phyloP scores from a whole-genome alignment of 2,888 invertebrate genomes.

The Pammene aurita region DNA sequence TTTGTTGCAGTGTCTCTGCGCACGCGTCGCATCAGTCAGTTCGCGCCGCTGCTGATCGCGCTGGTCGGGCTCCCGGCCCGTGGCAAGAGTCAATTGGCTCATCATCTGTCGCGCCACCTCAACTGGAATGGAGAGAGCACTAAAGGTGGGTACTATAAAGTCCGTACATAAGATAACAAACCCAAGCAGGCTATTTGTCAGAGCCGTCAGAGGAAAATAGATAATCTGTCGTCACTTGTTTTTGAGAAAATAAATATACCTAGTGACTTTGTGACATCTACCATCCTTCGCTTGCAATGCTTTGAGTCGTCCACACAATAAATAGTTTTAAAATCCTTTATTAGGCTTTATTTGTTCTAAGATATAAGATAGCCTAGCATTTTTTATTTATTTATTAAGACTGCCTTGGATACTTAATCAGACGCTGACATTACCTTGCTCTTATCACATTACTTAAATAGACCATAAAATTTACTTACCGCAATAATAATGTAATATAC shows the following conservation, averaged over 20 bases:
- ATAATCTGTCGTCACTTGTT: too few relatives aligned
- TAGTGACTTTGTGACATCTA: too few relatives aligned
- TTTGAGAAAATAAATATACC: too few relatives aligned
- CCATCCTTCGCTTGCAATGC: too few relatives aligned
- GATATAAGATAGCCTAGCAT: background rate
- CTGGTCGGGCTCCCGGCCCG: conserved; percentile 96
- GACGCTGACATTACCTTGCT: conserved; percentile 12
- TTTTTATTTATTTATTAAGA: background rate
- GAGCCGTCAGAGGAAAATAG: too few relatives aligned
- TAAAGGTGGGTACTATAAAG: conserved; percentile 83
- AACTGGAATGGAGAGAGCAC: conserved; percentile 96
- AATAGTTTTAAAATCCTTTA: too few relatives aligned
- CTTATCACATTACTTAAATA: conserved; percentile 7
- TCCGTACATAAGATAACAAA: too few relatives aligned
- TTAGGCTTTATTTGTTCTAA: background rate
- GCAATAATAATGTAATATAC: background rate
- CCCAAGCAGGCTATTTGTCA: too few relatives aligned
- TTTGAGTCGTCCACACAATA: too few relatives aligned
- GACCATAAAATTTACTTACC: conserved; percentile 1
- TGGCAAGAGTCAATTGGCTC: conserved; percentile 96
- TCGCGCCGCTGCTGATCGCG: conserved; percentile 90
- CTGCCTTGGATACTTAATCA: conserved; percentile 5
- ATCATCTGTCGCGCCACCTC: conserved; percentile 92
- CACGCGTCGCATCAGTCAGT: conserved; percentile 76
- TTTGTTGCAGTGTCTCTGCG: conserved; percentile 77